Conservation (phyloP, 2,888 invertebrate genomes). For the Drosophila peninsularis region DNA sequence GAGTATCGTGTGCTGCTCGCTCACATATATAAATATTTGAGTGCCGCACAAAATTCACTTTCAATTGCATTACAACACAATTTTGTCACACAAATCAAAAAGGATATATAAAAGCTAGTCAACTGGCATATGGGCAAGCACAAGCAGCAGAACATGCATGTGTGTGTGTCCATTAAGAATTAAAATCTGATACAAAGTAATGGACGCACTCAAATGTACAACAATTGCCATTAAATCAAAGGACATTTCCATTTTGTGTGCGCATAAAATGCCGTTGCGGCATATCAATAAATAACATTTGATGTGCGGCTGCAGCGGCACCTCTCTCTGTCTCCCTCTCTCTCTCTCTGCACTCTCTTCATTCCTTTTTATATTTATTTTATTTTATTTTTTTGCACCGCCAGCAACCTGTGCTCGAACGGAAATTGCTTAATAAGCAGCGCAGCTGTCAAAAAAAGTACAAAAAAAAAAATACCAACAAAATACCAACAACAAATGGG, state of each 20-base stretch:
- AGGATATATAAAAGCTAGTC: constrained; percentile 6
- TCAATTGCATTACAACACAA: constrained; percentile 11
- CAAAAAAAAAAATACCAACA: constrained; percentile 6
- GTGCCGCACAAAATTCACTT: constrained; percentile 2
- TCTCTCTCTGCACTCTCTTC: not conserved
- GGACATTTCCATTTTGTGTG: constrained; percentile 52
- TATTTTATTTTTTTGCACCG: constrained; percentile 22
- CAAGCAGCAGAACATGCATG: not conserved
- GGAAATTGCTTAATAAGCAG: constrained; percentile 75
- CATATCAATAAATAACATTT: constrained; percentile 72
- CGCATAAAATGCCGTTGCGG: constrained; percentile 45
- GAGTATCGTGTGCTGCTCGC: not conserved
- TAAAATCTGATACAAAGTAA: constrained; percentile 57
- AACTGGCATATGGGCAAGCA: constrained; percentile 18
- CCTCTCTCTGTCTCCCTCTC: not conserved
- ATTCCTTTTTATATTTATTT: constrained; percentile 14
- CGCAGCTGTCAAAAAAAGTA: constrained; percentile 59
- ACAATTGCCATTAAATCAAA: constrained; percentile 64
- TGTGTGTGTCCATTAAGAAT: constrained; percentile 48
- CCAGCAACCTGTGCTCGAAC: constrained; percentile 25
- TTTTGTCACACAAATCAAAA: not conserved
- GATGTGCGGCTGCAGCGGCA: constrained; percentile 37
- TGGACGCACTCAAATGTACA: constrained; percentile 44
- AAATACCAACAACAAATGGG: constrained; percentile 4
- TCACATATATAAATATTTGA: constrained; percentile 2